Evolutionary conservation across 2,888 invertebrate species (phyloP).

Genomic region (Byasa hedistus): DNA sequence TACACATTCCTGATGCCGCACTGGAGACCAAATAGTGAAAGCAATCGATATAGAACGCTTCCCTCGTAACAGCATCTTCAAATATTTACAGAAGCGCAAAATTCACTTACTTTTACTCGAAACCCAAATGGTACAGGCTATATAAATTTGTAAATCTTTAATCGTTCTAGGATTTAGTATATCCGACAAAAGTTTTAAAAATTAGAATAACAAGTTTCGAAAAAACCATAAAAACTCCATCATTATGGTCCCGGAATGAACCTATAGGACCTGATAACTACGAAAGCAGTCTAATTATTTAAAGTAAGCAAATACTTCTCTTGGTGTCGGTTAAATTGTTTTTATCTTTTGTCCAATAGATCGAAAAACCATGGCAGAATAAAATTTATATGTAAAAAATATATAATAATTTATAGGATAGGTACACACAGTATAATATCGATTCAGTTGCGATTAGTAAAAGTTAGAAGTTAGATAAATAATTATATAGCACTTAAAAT

Average conservation of each 20-base stretch:
- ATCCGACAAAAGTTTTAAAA: no score
- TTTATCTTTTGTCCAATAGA: no score
- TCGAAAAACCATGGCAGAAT: conserved; percentile 23
- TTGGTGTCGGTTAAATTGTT: no score
- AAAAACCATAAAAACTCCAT: no score
- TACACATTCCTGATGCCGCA: background rate
- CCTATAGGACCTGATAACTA: no score
- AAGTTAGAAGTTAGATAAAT: conserved; percentile 1
- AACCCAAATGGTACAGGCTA: no score
- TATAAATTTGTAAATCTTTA: no score
- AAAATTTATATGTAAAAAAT: conserved; percentile 1
- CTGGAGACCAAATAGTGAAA: conserved; percentile 1
- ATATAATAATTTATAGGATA: background rate
- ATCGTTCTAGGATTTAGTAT: no score
- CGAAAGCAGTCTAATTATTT: no score
- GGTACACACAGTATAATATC: conserved; percentile 11
- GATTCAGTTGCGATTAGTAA: conserved; percentile 19
- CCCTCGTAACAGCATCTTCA: conserved; percentile 2
- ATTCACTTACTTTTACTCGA: conserved; percentile 14
- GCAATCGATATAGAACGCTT: background rate
- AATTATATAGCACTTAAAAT: conserved; percentile 8
- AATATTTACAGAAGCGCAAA: conserved; percentile 17
- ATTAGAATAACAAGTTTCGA: no score
- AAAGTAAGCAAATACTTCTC: no score
- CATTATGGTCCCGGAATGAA: no score